These are phyloP conservation scores for Hiodon tergisus DNA, from an alignment of 2,113 vertebrate genomes.

Conservation along the genomic window DNA sequence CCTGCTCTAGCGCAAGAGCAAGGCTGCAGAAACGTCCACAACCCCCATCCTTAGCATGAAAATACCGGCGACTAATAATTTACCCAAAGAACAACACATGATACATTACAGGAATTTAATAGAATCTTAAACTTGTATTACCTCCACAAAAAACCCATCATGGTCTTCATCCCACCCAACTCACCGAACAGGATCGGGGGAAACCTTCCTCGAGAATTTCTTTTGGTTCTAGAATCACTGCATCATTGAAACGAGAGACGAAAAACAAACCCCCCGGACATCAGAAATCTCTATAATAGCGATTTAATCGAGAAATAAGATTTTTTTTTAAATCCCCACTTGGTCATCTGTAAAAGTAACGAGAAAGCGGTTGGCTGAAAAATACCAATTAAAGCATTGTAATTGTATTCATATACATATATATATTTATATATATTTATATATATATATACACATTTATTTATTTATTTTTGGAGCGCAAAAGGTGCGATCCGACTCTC, in stretches of 20 bases:
- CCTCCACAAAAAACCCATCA: slow-evolving; percentile 40
- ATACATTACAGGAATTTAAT: slow-evolving; percentile 45
- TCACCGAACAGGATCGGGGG: slow-evolving; percentile 45
- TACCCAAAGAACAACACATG: background rate
- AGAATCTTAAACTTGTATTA: slow-evolving; percentile 55
- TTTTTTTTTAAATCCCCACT: slow-evolving; percentile 1
- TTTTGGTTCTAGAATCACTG: slow-evolving; percentile 19
- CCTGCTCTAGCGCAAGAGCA: background rate
- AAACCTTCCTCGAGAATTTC: slow-evolving; percentile 41
- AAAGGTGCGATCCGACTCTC: slow-evolving; percentile 40
- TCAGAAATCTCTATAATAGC: background rate
- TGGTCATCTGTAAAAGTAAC: background rate
- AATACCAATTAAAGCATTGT: background rate
- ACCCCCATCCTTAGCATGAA: background rate
- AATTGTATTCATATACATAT: slow-evolving; percentile 7
- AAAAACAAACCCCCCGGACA: background rate
- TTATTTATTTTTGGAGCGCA: slow-evolving; percentile 22
- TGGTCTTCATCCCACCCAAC: slow-evolving; percentile 37
- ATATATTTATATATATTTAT: background rate
- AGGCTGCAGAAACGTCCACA: background rate
- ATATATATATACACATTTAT: slow-evolving; percentile 15
- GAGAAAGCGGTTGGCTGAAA: background rate
- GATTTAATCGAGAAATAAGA: background rate
- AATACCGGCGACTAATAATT: background rate
- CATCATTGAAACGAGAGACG: slow-evolving; percentile 17